These are phyloP conservation scores for Tachysurus vachellii DNA, from an alignment of 2,113 vertebrate species.

Conservation along the genomic window DNA sequence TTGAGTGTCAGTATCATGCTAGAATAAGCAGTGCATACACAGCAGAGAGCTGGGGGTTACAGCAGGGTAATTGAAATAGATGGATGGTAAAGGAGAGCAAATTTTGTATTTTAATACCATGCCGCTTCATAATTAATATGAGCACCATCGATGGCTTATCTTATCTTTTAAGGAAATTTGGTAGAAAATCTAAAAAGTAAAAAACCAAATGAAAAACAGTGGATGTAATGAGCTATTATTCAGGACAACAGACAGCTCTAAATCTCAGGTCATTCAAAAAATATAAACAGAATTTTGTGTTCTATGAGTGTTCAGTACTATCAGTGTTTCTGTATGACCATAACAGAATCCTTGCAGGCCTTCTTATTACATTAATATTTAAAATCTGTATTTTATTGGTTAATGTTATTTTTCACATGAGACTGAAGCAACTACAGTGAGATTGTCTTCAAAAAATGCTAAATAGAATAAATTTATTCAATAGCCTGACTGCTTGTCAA, in stretches of 20 bases:
- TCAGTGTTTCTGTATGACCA: neutral
- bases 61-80: slow-evolving; percentile 69
- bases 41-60: slow-evolving; percentile 71
- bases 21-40: slow-evolving; percentile 70
- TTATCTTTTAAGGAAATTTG: slow-evolving; percentile 23
- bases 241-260: neutral
- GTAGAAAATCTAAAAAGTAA: neutral
- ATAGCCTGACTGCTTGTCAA: slow-evolving; percentile 47
- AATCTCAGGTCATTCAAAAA: slow-evolving; percentile 18
- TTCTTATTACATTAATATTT: neutral
- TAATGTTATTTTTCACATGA: slow-evolving; percentile 3
- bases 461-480: slow-evolving; percentile 24
- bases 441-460: slow-evolving; percentile 20
- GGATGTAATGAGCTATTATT: neutral
- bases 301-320: neutral
- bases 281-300: slow-evolving; percentile 37
- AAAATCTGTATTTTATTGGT: neutral
- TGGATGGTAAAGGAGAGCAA: slow-evolving; percentile 56
- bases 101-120: slow-evolving; percentile 34
- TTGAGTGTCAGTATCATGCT: slow-evolving; percentile 68
- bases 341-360: neutral
- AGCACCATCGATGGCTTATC: slow-evolving; percentile 6
- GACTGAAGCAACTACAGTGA: neutral
- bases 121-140: slow-evolving; percentile 6
- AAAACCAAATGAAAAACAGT: neutral